Evolutionary conservation across 2,888 invertebrate species (phyloP).

Genomic region (Pammene aurita): DNA sequence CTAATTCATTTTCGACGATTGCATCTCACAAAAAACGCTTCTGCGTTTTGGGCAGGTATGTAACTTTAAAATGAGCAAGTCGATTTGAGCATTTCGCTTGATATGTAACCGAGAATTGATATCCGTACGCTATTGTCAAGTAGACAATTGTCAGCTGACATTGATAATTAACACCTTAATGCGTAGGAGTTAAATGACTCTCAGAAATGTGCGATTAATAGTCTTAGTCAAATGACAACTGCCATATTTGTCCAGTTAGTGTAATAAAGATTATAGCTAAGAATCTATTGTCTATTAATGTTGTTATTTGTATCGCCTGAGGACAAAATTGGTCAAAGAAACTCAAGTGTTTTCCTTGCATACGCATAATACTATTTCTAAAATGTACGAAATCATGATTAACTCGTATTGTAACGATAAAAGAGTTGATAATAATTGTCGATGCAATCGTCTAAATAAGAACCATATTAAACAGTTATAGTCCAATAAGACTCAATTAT

Average conservation of each 20-base stretch:
- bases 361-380: too few relatives aligned
- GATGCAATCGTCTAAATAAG: constrained; percentile 12
- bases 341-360: background rate
- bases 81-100: constrained; percentile 22
- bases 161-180: background rate
- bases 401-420: background rate
- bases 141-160: background rate
- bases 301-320: background rate
- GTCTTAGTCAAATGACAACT: background rate
- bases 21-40: constrained; percentile 2
- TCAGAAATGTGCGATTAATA: too few relatives aligned
- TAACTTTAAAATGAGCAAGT: constrained; percentile 14
- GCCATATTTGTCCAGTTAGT: background rate
- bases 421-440: background rate
- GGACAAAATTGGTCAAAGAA: background rate
- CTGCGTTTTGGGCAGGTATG: too few relatives aligned
- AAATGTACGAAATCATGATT: background rate
- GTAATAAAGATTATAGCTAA: background rate
- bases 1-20: constrained; percentile 14
- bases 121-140: background rate
- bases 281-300: too few relatives aligned
- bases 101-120: background rate
- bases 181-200: too few relatives aligned
- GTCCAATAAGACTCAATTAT: background rate
- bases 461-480: background rate